These are phyloP conservation scores for Amphiprion ocellaris DNA, from an alignment of 2,113 vertebrate genomes.

Conservation along the genomic window DNA sequence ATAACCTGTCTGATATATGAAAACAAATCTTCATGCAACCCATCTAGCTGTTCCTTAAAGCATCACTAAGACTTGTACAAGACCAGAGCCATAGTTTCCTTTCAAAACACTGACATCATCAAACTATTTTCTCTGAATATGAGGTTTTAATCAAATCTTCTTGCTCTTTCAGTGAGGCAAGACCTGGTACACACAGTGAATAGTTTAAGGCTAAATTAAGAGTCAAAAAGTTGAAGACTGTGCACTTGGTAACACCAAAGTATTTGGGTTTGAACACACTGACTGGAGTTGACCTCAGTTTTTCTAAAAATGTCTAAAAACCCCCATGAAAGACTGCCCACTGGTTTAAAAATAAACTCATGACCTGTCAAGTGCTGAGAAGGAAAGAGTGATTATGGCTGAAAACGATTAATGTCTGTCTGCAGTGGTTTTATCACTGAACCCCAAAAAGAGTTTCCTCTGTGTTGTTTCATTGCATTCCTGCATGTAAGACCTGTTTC, in stretches of 20 bases:
- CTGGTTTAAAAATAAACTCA: slow-evolving; percentile 10
- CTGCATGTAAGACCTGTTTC: slow-evolving; percentile 12
- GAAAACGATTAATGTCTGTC: slow-evolving; percentile 24
- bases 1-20: too few relatives aligned
- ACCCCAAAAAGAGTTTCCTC: slow-evolving; percentile 28
- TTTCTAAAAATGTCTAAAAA: neutral
- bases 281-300: neutral
- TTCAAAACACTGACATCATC: neutral
- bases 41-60: too few relatives aligned
- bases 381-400: slow-evolving; percentile 20
- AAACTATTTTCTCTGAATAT: too few relatives aligned
- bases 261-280: neutral
- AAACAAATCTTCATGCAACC: too few relatives aligned
- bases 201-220: too few relatives aligned
- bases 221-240: too few relatives aligned
- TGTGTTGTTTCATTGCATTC: slow-evolving; percentile 10
- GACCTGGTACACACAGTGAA: too few relatives aligned
- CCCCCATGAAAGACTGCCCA: neutral
- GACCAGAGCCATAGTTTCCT: neutral
- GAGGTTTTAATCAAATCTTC: too few relatives aligned
- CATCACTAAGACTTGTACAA: too few relatives aligned
- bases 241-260: too few relatives aligned
- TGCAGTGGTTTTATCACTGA: slow-evolving; percentile 28
- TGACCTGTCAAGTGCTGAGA: slow-evolving; percentile 16
- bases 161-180: too few relatives aligned